These are phyloP conservation scores for Chrysolophus pictus DNA, from an alignment of 2,797 vertebrate genomes.

Conservation along the genomic window DNA sequence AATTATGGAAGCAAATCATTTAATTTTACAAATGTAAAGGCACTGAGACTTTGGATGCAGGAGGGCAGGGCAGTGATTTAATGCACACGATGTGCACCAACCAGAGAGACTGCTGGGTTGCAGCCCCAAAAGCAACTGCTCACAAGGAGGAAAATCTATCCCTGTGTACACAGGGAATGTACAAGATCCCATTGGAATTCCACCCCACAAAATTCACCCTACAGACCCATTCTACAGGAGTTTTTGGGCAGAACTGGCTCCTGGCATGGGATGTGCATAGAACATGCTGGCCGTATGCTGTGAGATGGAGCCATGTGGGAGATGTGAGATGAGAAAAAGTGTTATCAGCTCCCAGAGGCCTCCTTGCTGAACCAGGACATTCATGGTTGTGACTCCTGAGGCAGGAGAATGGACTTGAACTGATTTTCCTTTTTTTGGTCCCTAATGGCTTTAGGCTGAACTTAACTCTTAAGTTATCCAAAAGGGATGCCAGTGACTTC, in stretches of 20 bases:
- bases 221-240: background rate
- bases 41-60: background rate
- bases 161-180: background rate
- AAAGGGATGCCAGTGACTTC: background rate
- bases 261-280: rapidly evolving
- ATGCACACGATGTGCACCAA: background rate
- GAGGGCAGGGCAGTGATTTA: background rate
- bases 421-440: background rate
- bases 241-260: background rate
- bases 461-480: background rate
- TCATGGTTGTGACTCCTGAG: background rate
- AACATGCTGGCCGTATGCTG: background rate
- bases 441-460: background rate
- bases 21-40: background rate
- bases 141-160: background rate
- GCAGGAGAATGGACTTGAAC: background rate
- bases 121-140: background rate
- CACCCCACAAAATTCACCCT: background rate
- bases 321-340: background rate
- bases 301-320: background rate
- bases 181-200: background rate
- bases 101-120: background rate
- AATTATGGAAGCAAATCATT: background rate
- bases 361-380: rapidly evolving
- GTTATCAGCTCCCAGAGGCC: background rate